Evolutionary conservation across 2,888 invertebrate genomes (phyloP), one percentile per base, ranked within the genome.

Genomic region (Hylaea fasciaria): DNA sequence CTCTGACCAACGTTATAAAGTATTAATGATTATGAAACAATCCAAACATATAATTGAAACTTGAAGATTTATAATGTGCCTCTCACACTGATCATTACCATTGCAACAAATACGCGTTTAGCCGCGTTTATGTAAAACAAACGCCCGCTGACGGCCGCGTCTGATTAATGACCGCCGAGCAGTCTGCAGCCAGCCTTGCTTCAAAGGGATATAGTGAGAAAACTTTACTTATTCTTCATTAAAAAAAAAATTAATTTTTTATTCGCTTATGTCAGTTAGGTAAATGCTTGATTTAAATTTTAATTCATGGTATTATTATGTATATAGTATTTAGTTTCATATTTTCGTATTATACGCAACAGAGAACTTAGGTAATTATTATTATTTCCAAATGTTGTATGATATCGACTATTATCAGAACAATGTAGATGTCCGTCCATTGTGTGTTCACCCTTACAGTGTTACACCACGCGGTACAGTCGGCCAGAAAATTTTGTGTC

Each of bases 101-200:
- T 55, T 47, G 57, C 56, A 60, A 65, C 62, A 64, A 70, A 66
- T 64, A 62, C 67, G 66, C 62, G 59, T 62, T 66, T 70, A 66
- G 59, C 61, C 57, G 53, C 58, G 43, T 43, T 59, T 62, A 47
- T 71, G 71, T 72, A 54, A 58, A 70, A 76, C 76, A 76, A 74
- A 72, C 65, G 68, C 73, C 54, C 41, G 65, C 48, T 62, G 69
- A 72, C 72, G 65, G 47, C 53, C 57, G 22, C 56, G 50, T 61
- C 59, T 71, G 70, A 73, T 74, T 76, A 69, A 70, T 73, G 69
- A 64, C 65, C 40, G 22, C 14, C 35, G 22, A 29, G 39, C 41
- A 39, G 35, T 49, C 58, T 62, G 60, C 37, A 40, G 50, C 44
- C 51, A 40, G 16, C 52, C 16, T 17, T 44, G 16, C 17, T 43